phyloP scores from a whole-genome alignment of 2,113 vertebrate genomes.

The Aldabrachelys gigantea region DNA sequence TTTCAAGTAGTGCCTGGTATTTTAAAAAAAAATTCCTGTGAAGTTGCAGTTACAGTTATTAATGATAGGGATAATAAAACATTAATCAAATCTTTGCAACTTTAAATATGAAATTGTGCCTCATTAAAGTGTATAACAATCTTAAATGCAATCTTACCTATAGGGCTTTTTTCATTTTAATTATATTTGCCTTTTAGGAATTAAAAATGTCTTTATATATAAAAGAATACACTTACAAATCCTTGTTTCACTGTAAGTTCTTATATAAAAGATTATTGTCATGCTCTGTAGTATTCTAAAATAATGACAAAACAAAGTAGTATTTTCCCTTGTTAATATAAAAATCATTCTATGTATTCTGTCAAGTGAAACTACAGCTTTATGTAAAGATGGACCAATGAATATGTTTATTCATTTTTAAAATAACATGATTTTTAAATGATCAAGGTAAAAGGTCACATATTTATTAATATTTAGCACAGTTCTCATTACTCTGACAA shows the following conservation, averaged over 20 bases:
- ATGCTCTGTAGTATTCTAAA: not conserved
- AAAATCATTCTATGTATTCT: not conserved
- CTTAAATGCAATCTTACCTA: constrained; percentile 41
- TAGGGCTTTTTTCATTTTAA: constrained; percentile 43
- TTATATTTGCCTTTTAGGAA: constrained; percentile 60
- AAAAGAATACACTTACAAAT: constrained; percentile 34
- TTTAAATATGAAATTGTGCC: constrained; percentile 51
- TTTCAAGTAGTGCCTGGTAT: constrained; percentile 6
- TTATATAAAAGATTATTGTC: constrained; percentile 27
- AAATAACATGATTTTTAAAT: constrained; percentile 72
- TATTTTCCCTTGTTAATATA: not conserved
- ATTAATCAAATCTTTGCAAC: constrained; percentile 64
- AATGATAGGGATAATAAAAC: constrained; percentile 57
- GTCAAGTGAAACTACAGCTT: constrained; percentile 26
- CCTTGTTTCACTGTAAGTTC: not conserved
- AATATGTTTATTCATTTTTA: constrained; percentile 60
- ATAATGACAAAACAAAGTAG: not conserved
- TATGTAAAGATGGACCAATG: constrained; percentile 51
- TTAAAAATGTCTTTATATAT: constrained; percentile 57
- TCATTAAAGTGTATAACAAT: constrained; percentile 55
- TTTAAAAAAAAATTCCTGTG: not conserved
- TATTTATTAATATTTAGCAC: constrained; percentile 74
- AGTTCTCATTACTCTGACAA: constrained; percentile 61
- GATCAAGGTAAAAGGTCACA: constrained; percentile 72
- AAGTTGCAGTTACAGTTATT: constrained; percentile 45